Conservation (phyloP, 2,888 invertebrate species). For the Gortyna flavago region DNA sequence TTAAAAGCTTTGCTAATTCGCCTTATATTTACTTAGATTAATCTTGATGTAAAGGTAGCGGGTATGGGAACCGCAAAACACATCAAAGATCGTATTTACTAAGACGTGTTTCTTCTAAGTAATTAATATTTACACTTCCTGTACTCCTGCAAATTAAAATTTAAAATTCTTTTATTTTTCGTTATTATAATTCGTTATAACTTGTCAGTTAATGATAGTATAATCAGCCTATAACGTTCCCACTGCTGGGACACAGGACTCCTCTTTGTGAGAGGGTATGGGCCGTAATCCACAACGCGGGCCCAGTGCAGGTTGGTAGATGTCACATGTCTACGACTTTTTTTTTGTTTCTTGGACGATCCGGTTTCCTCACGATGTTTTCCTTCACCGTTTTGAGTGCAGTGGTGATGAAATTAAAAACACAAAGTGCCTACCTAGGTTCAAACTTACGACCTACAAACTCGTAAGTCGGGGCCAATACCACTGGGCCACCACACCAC, state of each 20-base stretch:
- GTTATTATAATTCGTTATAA: too few species aligned
- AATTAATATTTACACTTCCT: constrained; percentile 14
- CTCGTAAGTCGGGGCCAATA: too few species aligned
- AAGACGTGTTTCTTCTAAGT: constrained; percentile 13
- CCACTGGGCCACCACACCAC: not conserved
- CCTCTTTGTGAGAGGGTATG: too few species aligned
- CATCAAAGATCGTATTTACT: constrained; percentile 22
- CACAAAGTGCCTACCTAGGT: not conserved
- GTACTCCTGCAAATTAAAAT: constrained; percentile 4
- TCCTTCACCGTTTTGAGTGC: not conserved
- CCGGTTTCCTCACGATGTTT: not conserved
- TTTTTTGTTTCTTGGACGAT: not conserved
- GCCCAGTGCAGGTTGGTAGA: not conserved
- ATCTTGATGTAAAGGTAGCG: constrained; percentile 18
- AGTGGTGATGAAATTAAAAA: not conserved
- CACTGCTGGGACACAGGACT: not conserved
- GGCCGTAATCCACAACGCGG: not conserved
- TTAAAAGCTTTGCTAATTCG: constrained; percentile 46
- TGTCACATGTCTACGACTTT: not conserved
- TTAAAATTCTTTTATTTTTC: constrained; percentile 3
- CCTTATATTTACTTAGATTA: constrained; percentile 12
- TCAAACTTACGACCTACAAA: too few species aligned
- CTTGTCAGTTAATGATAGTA: constrained; percentile 22
- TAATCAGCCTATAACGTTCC: not conserved
- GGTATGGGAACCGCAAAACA: constrained; percentile 19